These are phyloP conservation scores for Mus musculus DNA, from an alignment of 2,113 vertebrate genomes.

Conservation along the genomic window DNA sequence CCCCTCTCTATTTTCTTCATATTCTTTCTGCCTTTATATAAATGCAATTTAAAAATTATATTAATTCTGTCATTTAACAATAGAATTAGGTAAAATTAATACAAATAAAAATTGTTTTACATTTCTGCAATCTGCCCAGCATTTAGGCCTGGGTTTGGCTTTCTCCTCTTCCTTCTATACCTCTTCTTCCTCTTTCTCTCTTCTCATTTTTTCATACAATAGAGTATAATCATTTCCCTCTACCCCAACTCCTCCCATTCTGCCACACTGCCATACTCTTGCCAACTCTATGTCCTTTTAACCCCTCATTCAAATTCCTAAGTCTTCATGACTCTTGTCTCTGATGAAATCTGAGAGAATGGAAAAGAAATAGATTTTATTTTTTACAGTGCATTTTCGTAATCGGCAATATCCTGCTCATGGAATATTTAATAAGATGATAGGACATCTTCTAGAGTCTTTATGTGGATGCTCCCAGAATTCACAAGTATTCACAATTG, in stretches of 20 bases:
- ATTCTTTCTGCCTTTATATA: not conserved
- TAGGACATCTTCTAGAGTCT: no score
- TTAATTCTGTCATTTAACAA: not conserved
- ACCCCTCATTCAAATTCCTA: not conserved
- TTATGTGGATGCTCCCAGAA: no score
- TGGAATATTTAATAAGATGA: no score
- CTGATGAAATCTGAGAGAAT: not conserved
- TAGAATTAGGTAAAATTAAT: constrained; percentile 10
- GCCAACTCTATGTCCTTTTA: not conserved
- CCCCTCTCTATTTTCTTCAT: not conserved
- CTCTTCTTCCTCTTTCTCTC: not conserved
- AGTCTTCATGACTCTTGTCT: not conserved
- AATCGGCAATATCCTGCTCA: not conserved
- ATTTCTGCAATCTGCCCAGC: not conserved
- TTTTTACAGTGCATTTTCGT: not conserved
- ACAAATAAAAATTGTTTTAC: constrained; percentile 7
- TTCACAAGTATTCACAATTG: not conserved
- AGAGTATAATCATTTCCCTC: not conserved
- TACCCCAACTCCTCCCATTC: not conserved
- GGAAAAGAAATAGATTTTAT: not conserved
- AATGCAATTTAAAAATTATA: not conserved
- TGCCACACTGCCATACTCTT: not conserved
- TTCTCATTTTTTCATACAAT: not conserved
- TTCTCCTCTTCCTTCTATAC: not conserved
- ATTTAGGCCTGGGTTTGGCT: not conserved